Evolutionary conservation across 2,888 invertebrate genomes (phyloP), one percentile per base, ranked within the genome.

Genomic region (Charanyca ferruginea): DNA sequence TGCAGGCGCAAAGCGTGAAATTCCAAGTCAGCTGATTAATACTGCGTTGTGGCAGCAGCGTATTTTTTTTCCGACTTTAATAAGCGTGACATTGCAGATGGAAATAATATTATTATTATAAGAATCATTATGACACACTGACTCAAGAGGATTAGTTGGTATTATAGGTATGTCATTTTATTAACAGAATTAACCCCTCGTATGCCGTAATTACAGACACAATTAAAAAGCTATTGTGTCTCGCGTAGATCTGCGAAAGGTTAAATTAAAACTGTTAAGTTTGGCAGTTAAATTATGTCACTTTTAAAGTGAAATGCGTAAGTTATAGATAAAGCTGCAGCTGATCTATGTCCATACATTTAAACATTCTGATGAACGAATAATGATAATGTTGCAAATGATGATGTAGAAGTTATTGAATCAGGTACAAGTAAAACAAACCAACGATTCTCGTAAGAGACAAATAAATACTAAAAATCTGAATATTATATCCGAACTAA

Each of bases 21-120:
- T 86, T 80, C 83, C 84, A 73, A 68, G 80, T 77, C 80, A 81
- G 81, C 78, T 87, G 84, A 89, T 88, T 88, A 89, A 83, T 83
- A 78, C 66, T 69, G 60, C 58, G 49, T 79, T 81, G 68, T 83
- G 86, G 87, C 84, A 86, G 77, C 69, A 76, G 73, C 66, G 70
- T 66, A 83, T 73, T 68, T 55, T 68, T 52, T 65, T 76, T 62
- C 47, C 73, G 58, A 38, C 44, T 66, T 72, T 79, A 77, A 78
- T 67, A 45, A 68, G 54, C 62, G 62, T 73, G 70, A 42, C 54
- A 55, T 65, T 69, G 72, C 79, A 76, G 64, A 72, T 78, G 64
- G 59, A 72, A 72, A 52, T 59, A 60, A n/a, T 66, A 62, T 66
- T 62, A 64, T 62, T 64, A 52, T 65, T 58, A 45, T 49, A 62